Evolutionary conservation across 2,113 vertebrate genomes (phyloP).

Genomic region (Leucosticte australis): DNA sequence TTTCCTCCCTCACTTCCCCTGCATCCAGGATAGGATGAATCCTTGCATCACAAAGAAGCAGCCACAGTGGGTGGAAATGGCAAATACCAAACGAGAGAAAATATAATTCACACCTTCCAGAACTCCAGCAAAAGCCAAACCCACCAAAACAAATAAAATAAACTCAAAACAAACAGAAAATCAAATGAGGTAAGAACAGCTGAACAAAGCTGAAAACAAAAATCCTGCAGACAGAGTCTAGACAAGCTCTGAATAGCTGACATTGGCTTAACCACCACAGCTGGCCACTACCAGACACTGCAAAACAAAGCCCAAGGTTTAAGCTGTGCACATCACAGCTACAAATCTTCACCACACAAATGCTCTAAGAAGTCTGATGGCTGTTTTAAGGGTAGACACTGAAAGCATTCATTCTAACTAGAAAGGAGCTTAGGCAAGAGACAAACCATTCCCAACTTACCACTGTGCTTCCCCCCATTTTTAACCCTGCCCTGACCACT

Average conservation of each 20-base stretch:
- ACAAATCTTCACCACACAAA: background rate
- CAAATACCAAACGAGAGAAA: background rate
- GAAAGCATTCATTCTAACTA: background rate
- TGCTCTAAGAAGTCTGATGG: fast-evolving
- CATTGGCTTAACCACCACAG: background rate
- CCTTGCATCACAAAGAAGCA: background rate
- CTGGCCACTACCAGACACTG: background rate
- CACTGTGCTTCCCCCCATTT: background rate
- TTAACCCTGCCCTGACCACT: background rate
- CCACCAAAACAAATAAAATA: background rate
- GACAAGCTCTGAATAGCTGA: background rate
- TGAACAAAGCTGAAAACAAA: conserved; percentile 9
- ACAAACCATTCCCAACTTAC: background rate
- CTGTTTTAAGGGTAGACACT: background rate
- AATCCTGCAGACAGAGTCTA: background rate
- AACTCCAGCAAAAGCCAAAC: background rate
- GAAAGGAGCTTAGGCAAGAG: background rate
- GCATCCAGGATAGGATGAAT: background rate
- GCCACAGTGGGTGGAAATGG: background rate
- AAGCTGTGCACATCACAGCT: background rate
- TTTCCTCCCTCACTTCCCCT: background rate
- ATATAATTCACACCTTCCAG: background rate
- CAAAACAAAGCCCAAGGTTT: background rate
- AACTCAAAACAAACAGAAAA: background rate
- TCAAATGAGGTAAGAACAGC: background rate